These are phyloP conservation scores for Salvelinus alpinus DNA, from an alignment of 2,113 vertebrate species.

Conservation along the genomic window DNA sequence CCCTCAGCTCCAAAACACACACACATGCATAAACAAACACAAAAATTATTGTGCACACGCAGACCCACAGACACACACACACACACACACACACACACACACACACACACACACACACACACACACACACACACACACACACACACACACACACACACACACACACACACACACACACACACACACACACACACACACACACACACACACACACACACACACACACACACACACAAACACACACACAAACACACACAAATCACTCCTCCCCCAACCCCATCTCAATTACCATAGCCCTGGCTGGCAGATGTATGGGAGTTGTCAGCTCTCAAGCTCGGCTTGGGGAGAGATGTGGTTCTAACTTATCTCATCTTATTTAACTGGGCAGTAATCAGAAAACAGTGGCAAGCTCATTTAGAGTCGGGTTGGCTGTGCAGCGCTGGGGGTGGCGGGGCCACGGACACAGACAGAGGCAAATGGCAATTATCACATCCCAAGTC, in stretches of 20 bases:
- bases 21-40: constrained; percentile 26
- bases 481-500: constrained; percentile 39
- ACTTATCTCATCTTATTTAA: constrained; percentile 61
- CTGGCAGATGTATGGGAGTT: constrained; percentile 57
- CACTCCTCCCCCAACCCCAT: constrained; percentile 27
- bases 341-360: constrained; percentile 50
- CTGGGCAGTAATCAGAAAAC: constrained; percentile 47
- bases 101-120: constrained; percentile 15
- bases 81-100: constrained; percentile 23
- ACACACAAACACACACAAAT: background rate
- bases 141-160: constrained; percentile 15
- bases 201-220: constrained; percentile 34
- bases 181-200: no score
- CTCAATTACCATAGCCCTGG: constrained; percentile 61
- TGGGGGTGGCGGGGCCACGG: background rate
- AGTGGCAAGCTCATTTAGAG: constrained; percentile 32
- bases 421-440: background rate
- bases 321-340: constrained; percentile 58
- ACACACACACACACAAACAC: constrained; percentile 1
- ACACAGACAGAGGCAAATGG: background rate
- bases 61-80: constrained; percentile 25
- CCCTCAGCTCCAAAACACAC: constrained; percentile 1
- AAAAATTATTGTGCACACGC: background rate
- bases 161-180: no score
- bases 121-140: constrained; percentile 23